A percentile compares a stretch with the other conserved stretches of the same genome.
Evolutionary conservation across 2,113 vertebrate species (phyloP).

Genomic region (Syrrhaptes paradoxus): DNA sequence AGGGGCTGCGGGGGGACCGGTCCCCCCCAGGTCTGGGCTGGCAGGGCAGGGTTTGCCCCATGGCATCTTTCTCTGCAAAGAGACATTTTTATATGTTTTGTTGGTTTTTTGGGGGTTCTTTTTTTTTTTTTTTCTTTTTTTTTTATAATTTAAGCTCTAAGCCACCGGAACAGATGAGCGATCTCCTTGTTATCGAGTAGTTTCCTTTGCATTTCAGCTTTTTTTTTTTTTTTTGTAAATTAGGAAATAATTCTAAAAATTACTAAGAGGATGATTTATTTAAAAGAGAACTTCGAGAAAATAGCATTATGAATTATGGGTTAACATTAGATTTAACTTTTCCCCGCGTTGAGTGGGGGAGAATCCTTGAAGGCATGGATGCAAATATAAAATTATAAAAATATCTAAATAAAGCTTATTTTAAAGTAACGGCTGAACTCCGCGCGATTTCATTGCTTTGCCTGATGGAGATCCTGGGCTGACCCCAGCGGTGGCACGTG

Average conservation of each 20-base stretch:
- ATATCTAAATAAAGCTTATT: constrained; percentile 96
- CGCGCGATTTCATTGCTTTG: constrained; percentile 60
- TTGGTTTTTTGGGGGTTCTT: not conserved
- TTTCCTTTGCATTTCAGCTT: constrained; percentile 85
- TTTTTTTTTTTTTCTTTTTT: not conserved
- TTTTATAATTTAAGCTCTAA: constrained; percentile 63
- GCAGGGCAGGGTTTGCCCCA: not conserved
- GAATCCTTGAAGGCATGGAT: constrained; percentile 90
- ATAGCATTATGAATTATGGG: constrained; percentile 83
- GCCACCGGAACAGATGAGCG: constrained; percentile 41
- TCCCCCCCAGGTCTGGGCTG: not conserved
- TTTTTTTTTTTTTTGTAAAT: constrained; percentile 85
- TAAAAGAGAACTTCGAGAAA: constrained; percentile 82
- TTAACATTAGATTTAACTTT: constrained; percentile 82
- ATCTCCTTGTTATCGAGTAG: constrained; percentile 72
- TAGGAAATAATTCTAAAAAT: constrained; percentile 85
- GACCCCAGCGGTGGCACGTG: rapidly evolving
- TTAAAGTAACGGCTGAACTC: constrained; percentile 87
- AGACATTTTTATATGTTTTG: constrained; percentile 67
- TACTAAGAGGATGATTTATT: constrained; percentile 93
- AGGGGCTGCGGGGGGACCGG: not conserved
- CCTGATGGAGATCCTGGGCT: not conserved
- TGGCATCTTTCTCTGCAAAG: constrained; percentile 56
- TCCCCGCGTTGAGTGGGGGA: constrained; percentile 70
- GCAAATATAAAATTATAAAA: constrained; percentile 88